Conservation (phyloP, 2,888 invertebrate species). For the Selenia dentaria region DNA sequence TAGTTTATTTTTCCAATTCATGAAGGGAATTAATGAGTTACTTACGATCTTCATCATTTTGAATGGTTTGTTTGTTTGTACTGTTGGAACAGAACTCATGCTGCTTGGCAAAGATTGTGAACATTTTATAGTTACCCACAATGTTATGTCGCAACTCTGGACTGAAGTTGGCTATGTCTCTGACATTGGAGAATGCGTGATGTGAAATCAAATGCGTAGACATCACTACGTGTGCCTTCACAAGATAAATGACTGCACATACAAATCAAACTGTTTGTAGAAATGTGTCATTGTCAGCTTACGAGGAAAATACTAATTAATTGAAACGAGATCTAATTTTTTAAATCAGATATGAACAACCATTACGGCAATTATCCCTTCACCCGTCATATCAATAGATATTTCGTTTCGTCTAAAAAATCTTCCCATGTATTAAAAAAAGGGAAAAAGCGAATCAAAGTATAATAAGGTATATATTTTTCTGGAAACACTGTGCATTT, state of each 20-base stretch:
- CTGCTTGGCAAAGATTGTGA: conserved; percentile 36
- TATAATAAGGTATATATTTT: too few relatives aligned
- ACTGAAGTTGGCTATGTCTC: conserved; percentile 52
- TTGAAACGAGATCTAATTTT: neutral
- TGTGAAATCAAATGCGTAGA: conserved; percentile 51
- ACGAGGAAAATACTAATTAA: conserved; percentile 12
- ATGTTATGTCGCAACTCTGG: conserved; percentile 51
- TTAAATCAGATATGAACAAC: too few relatives aligned
- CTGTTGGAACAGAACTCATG: conserved; percentile 59
- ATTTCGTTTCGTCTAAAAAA: too few relatives aligned
- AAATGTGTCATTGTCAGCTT: conserved; percentile 28
- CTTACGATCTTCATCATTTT: conserved; percentile 79
- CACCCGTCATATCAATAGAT: too few relatives aligned
- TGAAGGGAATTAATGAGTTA: too few relatives aligned
- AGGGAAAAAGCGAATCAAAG: too few relatives aligned
- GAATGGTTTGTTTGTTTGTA: conserved; percentile 52
- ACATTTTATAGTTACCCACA: conserved; percentile 61
- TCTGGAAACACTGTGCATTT: too few relatives aligned
- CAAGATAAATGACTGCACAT: conserved; percentile 43
- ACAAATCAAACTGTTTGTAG: conserved; percentile 32
- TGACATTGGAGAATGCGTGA: conserved; percentile 76
- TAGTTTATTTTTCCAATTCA: too few relatives aligned
- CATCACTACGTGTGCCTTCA: conserved; percentile 33
- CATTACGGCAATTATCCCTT: too few relatives aligned
- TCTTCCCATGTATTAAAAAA: too few relatives aligned